A percentile compares a stretch with the other conserved stretches of the same genome.
Evolutionary conservation across 23 tunicate species (phyloP).

Genomic region (Corella eumyota): DNA sequence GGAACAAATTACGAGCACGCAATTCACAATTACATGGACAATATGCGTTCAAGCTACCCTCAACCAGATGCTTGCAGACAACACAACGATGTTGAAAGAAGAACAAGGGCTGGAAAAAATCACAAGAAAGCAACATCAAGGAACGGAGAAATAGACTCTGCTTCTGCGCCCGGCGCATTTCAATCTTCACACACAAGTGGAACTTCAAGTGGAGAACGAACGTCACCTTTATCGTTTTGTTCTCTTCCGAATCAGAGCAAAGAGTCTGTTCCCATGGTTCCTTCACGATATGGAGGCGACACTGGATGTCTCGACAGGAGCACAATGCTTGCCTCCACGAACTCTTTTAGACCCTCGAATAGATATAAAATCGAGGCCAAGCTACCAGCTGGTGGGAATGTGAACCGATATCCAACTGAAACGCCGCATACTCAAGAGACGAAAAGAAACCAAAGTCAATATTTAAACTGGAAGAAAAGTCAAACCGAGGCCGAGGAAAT

Average conservation of each 20-base stretch:
- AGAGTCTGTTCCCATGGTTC: too few species aligned
- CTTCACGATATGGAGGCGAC: constrained; percentile 3
- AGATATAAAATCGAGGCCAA: neutral
- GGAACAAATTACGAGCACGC: neutral
- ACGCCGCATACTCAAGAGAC: neutral
- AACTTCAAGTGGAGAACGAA: constrained; percentile 6
- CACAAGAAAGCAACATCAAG: neutral
- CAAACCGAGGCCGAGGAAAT: neutral
- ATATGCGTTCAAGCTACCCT: neutral
- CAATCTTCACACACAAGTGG: neutral
- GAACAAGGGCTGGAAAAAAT: constrained; percentile 6
- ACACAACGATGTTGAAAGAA: neutral
- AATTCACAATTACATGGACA: constrained; percentile 1
- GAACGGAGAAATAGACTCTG: neutral
- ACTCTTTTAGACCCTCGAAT: too few species aligned
- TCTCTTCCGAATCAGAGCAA: too few species aligned
- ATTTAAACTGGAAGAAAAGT: constrained; percentile 14
- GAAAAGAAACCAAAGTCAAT: neutral
- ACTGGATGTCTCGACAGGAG: too few species aligned
- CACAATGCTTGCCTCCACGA: too few species aligned
- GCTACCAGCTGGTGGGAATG: too few species aligned
- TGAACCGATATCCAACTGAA: neutral
- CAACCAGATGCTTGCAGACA: neutral
- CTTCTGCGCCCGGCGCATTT: constrained; percentile 2
- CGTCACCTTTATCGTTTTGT: constrained; percentile 4